These are phyloP conservation scores for Tringa solitaria DNA, from an alignment of 2,113 vertebrate species.

Conservation along the genomic window DNA sequence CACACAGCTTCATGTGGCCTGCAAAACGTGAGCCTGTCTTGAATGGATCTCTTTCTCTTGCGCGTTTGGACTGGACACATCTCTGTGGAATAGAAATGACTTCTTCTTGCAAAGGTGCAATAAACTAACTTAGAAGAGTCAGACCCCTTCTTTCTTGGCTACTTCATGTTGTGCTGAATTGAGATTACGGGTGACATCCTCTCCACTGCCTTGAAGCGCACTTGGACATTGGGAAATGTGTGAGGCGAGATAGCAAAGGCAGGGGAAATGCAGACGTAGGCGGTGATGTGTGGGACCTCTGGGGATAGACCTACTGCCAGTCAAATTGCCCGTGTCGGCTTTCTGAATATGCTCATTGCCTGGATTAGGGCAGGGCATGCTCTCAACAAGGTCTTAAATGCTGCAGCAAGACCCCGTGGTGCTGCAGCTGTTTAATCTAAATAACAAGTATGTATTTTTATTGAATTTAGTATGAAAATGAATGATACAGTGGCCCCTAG, in stretches of 20 bases:
- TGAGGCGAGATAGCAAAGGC: neutral
- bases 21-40: neutral
- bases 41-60: neutral
- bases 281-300: neutral
- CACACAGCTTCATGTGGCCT: neutral
- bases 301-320: neutral
- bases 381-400: neutral
- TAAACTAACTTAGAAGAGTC: neutral
- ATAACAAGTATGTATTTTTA: neutral
- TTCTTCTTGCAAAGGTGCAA: neutral
- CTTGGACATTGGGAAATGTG: neutral
- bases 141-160: neutral
- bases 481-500: neutral
- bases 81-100: neutral
- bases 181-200: neutral
- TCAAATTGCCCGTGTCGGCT: neutral
- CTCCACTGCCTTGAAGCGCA: neutral
- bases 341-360: neutral
- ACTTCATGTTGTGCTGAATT: neutral
- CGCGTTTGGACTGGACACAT: neutral
- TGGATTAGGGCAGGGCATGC: neutral
- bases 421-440: neutral
- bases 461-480: constrained; percentile 17
- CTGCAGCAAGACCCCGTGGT: neutral
- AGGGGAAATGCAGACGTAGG: neutral